Evolutionary conservation across 2,888 invertebrate species (phyloP).

Genomic region (Lucinisca nassula): DNA sequence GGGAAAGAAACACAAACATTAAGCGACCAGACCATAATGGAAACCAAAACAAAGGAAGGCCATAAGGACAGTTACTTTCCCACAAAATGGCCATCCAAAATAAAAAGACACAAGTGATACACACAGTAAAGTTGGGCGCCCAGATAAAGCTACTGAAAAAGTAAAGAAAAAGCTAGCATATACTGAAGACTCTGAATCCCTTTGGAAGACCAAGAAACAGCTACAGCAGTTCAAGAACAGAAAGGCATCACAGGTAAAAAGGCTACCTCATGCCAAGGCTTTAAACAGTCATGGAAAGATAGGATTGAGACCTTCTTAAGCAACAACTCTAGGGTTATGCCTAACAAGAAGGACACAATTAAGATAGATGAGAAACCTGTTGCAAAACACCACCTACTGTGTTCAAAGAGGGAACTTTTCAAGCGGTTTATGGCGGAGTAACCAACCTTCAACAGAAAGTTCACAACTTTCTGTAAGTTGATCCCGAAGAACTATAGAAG

Average conservation of each 20-base stretch:
- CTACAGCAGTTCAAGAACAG: constrained; percentile 1
- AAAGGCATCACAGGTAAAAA: neutral
- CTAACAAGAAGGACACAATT: constrained; percentile 21
- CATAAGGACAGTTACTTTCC: too few species aligned
- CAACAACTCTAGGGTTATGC: constrained; percentile 16
- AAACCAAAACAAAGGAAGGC: too few species aligned
- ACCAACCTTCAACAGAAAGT: constrained; percentile 23
- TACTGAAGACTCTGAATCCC: neutral
- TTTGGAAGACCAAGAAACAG: constrained; percentile 13
- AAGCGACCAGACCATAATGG: too few species aligned
- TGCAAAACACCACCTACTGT: constrained; percentile 35
- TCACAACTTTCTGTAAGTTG: neutral
- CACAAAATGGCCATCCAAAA: too few species aligned
- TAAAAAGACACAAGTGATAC: too few species aligned
- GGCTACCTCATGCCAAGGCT: neutral
- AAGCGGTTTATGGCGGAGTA: constrained; percentile 26
- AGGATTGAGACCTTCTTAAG: neutral
- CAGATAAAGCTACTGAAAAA: neutral
- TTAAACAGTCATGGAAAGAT: constrained; percentile 1
- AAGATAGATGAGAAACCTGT: constrained; percentile 20
- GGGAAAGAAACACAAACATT: too few species aligned
- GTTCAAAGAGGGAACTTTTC: constrained; percentile 20
- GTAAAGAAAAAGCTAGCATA: constrained; percentile 36
- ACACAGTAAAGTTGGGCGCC: constrained; percentile 32
- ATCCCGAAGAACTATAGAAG: constrained; percentile 20